A percentile compares a stretch with the other conserved stretches of the same genome.
Conservation (phyloP, 2,888 invertebrate species). For the Hecatera dysodea region DNA sequence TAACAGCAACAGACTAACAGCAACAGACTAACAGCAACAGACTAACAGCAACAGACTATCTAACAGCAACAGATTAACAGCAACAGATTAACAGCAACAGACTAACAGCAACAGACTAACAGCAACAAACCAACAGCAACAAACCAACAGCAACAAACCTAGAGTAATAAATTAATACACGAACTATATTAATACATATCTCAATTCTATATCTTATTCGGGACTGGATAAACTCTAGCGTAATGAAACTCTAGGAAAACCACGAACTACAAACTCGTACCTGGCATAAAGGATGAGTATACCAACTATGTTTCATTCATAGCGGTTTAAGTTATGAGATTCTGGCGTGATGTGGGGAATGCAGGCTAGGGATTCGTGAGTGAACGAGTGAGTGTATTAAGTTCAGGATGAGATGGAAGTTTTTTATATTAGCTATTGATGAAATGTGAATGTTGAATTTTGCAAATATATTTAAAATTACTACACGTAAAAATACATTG, state of each 20-base stretch:
- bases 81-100: conserved; percentile 6
- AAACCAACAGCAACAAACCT: conserved; percentile 5
- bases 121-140: conserved; percentile 6
- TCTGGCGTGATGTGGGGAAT: neutral
- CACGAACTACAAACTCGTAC: conserved; percentile 67
- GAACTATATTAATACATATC: conserved; percentile 55
- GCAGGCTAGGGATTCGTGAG: too few relatives aligned
- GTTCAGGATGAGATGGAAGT: too few relatives aligned
- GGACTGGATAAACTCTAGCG: conserved; percentile 54
- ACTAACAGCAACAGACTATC: conserved; percentile 13
- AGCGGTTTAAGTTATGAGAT: conserved; percentile 30
- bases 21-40: conserved; percentile 2
- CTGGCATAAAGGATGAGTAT: conserved; percentile 67
- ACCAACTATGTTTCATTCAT: conserved; percentile 63
- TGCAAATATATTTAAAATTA: too few relatives aligned
- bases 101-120: conserved; percentile 8
- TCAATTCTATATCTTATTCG: conserved; percentile 59
- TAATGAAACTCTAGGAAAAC: conserved; percentile 66
- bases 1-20: conserved; percentile 6
- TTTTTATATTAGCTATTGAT: too few relatives aligned
- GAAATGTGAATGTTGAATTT: too few relatives aligned
- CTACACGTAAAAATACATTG: too few relatives aligned
- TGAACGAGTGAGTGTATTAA: too few relatives aligned
- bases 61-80: too few relatives aligned
- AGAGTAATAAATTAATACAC: conserved; percentile 40